phyloP scores from a whole-genome alignment of 1,140 invertebrate genomes.

The Drosophila quadrilineata region DNA sequence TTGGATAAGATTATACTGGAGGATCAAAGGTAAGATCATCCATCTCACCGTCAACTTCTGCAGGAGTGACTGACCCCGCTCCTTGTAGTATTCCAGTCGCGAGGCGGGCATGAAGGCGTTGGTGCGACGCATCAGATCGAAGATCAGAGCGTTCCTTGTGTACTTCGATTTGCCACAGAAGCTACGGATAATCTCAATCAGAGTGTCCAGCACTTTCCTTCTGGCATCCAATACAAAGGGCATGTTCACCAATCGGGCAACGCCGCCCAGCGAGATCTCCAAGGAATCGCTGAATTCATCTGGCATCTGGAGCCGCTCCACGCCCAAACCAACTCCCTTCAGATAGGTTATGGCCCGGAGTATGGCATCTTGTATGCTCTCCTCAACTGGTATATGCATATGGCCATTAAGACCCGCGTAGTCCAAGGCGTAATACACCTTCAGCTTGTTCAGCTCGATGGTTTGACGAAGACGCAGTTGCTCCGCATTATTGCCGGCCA shows the following conservation, averaged over 20 bases:
- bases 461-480: constrained; percentile 81
- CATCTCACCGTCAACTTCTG: constrained; percentile 50
- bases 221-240: constrained; percentile 27
- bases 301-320: constrained; percentile 14
- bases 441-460: constrained; percentile 85
- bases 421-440: constrained; percentile 75
- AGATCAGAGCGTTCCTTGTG: constrained; percentile 58
- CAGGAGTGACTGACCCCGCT: constrained; percentile 27
- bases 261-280: constrained; percentile 48
- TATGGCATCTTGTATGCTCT: constrained; percentile 45
- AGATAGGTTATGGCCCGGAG: constrained; percentile 44
- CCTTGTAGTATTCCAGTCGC: constrained; percentile 35
- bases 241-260: constrained; percentile 40
- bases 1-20: constrained; percentile 79
- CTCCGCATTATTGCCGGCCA: constrained; percentile 82
- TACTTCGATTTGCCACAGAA: constrained; percentile 38
- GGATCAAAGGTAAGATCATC: background rate
- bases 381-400: constrained; percentile 45
- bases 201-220: background rate
- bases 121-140: constrained; percentile 54
- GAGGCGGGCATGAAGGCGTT: constrained; percentile 54
- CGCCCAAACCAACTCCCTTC: constrained; percentile 36
- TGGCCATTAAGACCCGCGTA: constrained; percentile 61
- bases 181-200: constrained; percentile 41
- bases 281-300: constrained; percentile 50